Evolutionary conservation across 2,888 invertebrate genomes (phyloP), one percentile per base, ranked within the genome.

Genomic region (Drosophila hamatofila): DNA sequence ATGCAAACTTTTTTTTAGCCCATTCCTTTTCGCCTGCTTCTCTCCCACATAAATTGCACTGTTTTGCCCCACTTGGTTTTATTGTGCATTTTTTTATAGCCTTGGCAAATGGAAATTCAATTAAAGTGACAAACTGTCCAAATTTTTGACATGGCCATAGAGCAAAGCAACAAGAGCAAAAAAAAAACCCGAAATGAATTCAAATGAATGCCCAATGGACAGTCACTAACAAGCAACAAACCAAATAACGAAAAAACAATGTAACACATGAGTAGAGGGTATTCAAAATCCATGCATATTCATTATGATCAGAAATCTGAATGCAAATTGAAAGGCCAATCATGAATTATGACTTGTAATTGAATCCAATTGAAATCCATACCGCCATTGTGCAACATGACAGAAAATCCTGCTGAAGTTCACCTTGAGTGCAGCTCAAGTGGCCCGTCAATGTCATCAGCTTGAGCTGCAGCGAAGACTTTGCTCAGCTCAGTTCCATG

Each of bases 101-200:
- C 63, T 71, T 73, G 79, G 80, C 90, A 85, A 48, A 30, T 90
- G 88, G 73, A 78, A 86, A 88, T 83, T 86, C 89, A 90, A 88
- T 88, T 81, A 81, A 90, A 90, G 85, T 90, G 88, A 90, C 89
- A 88, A 88, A 88, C 88, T 90, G 90, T 88, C 90, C 88, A 77
- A 78, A 84, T 72, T 82, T 90, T 78, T 90, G 90, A 88, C 78
- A 90, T 82, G 88, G 88, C 84, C 72, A 62, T 59, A 61, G 42
- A 60, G 37, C 54, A 56, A 46, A 62, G 64, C 61, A 59, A 44
- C 16, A 46, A 62, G 16, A 37, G 42, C 41, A 57, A 60, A 18
- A 11, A 65, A 80, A 62, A 63, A 46, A 39, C 54, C 23, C n/a
- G 33, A 63, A 63, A 68, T 41, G 65, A 66, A 73, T 71, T 76